Evolutionary conservation across 2,888 invertebrate genomes (phyloP), one percentile per base, ranked within the genome.

Genomic region (Exocentrus adspersus): DNA sequence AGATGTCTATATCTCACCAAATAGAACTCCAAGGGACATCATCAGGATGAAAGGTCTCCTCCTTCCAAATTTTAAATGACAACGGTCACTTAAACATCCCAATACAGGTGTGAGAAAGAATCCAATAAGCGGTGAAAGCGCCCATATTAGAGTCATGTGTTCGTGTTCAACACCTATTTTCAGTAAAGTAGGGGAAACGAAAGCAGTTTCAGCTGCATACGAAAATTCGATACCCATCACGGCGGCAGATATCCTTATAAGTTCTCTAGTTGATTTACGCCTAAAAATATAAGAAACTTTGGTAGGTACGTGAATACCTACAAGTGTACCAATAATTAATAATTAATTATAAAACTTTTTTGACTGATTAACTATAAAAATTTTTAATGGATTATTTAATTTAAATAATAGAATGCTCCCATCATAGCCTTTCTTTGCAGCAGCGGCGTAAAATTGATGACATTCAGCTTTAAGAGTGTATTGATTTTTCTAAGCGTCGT

Each of bases 211-310:
- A 0, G 97, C 97, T 0, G 98, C 96, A 79, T 98, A 98, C 0
- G 97, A 96, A 83, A 98, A 95, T 81, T 98, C 97, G 62, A 98
- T 97, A 1, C 98, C 97, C 92, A 96, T 97, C 0, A 98, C 97
- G 0, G 96, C 96, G 0, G 96, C 93, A 16, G 96, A 97, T 69
- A 97, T 89, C 7, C 94, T 87, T 70, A 96, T 88, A 72, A 97
- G 83, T 80, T 97, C 95, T 52, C 86, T 83, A 14, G 93, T 86
- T 10, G 91, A 90, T 84, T 95, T 95, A 69, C 87, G 85, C 82
- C 94, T 94, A 80, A 48, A 81, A 76, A 32, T 21, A 5, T n/a
- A n/a, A n/a, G n/a, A n/a, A n/a, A n/a, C n/a, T n/a, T n/a, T n/a
- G n/a, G n/a, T n/a, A n/a, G n/a, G n/a, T n/a, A n/a, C n/a, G n/a